Percentiles rank a stretch among this genome's conserved stretches.
These are phyloP conservation scores for Sycophila texana DNA, from an alignment of 2,888 invertebrate species.

Conservation along the genomic window DNA sequence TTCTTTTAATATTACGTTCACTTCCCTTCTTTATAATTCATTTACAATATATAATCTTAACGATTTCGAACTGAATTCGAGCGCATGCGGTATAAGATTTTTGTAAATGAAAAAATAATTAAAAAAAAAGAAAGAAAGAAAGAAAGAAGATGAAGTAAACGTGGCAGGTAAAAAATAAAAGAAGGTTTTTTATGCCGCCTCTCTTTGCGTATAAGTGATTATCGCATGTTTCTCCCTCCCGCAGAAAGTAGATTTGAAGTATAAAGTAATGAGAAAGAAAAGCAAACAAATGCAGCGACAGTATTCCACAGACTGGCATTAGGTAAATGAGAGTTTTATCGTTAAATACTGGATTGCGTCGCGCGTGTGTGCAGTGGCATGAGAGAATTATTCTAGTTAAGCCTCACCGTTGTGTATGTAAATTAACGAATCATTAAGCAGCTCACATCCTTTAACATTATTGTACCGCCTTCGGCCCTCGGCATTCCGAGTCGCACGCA, in stretches of 20 bases:
- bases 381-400: constrained; percentile 61
- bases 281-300: constrained; percentile 62
- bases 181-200: no score
- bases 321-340: constrained; percentile 68
- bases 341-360: constrained; percentile 67
- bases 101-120: no score
- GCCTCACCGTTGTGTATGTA: constrained; percentile 65
- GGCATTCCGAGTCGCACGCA: constrained; percentile 33
- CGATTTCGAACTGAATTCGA: no score
- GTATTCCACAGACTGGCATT: constrained; percentile 73
- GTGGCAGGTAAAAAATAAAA: no score
- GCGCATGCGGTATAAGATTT: no score
- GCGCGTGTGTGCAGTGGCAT: constrained; percentile 73
- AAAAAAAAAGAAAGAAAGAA: no score
- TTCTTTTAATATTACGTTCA: not conserved
- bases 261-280: constrained; percentile 57
- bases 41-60: constrained; percentile 7
- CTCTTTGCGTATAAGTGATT: constrained; percentile 13
- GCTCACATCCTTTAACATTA: constrained; percentile 43
- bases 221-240: constrained; percentile 31
- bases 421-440: constrained; percentile 62
- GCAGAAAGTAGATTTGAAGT: constrained; percentile 54
- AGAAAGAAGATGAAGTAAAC: no score
- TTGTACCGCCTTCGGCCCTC: constrained; percentile 39
- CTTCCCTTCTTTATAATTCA: not conserved